Evolutionary conservation across 1,140 invertebrate genomes (phyloP), one percentile per base, ranked within the genome.

Genomic region (Tetranychus urticae): DNA sequence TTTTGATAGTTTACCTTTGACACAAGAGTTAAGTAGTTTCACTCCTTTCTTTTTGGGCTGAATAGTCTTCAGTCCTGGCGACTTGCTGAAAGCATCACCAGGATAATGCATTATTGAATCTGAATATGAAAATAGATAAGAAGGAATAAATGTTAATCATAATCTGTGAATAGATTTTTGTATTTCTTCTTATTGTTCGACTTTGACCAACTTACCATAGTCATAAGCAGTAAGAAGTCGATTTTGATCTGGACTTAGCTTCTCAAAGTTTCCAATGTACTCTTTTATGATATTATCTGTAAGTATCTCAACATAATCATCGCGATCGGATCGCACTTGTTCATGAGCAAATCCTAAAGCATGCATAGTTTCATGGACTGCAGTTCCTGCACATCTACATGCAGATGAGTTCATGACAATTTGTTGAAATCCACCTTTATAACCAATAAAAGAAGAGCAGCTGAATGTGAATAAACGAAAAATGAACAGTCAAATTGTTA

Each of bases 361-460:
- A 65, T 92, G 87, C 76, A 88, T 82, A 62, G 90, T 71, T 69
- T 92, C 87, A 67, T 92, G 87, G 23, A 85, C 73, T 23, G 84
- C 75, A 0, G 83, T 86, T 7, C 81, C 81, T 31, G 7, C 13
- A 23, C 50, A 52, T 8, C 5, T 8, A 33, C 50, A 52, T n/a
- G 13, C 50, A 52, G 13, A 8, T 1, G 13, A 12, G 23, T 23
- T 23, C 12, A 52, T 8, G 12, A 7, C 8, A 23, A 52, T 33
- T 4, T 8, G 8, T 23, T 52, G 50, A 8, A n/a, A 8, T 1
- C 50, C 50, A 31, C 50, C 50, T 2, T 8, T n/a, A n/a, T 2
- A n/a, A 23, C 50, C 50, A 23, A 52, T n/a, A 52, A 8, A 52
- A 31, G 50, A 52, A 33, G 13, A 52, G n/a, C 50, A 52, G 8